These are phyloP conservation scores for Hypena proboscidalis DNA, from an alignment of 2,888 invertebrate species.

Conservation along the genomic window DNA sequence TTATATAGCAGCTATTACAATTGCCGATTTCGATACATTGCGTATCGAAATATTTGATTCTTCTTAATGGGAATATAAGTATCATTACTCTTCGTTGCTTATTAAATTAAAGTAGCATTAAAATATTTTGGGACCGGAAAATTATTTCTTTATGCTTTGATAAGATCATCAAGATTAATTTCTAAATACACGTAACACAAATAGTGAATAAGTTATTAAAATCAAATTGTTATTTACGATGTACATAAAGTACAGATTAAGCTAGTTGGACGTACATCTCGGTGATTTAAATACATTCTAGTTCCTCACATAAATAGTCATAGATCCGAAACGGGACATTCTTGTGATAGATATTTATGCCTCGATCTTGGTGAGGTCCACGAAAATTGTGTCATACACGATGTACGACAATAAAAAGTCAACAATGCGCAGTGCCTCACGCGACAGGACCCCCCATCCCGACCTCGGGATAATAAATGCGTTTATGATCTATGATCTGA, in stretches of 20 bases:
- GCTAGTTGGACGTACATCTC: conserved; percentile 55
- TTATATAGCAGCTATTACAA: no score
- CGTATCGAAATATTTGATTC: conserved; percentile 2
- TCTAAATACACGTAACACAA: conserved; percentile 57
- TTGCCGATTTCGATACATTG: no score
- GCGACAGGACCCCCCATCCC: conserved; percentile 77
- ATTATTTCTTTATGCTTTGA: conserved; percentile 52
- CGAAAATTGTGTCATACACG: conserved; percentile 76
- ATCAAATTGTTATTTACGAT: conserved; percentile 80
- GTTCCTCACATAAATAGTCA: conserved; percentile 63
- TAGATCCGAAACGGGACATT: conserved; percentile 66
- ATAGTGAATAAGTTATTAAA: conserved; percentile 80
- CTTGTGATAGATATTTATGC: conserved; percentile 72
- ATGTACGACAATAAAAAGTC: conserved; percentile 76
- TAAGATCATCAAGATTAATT: conserved; percentile 69
- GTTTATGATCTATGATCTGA: conserved; percentile 85
- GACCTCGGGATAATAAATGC: conserved; percentile 72
- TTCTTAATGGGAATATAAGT: conserved; percentile 17
- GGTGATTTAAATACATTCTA: conserved; percentile 75
- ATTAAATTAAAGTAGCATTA: conserved; percentile 26
- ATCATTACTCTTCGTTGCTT: conserved; percentile 12
- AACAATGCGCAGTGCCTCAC: conserved; percentile 69
- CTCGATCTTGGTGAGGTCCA: conserved; percentile 62
- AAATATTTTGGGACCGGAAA: conserved; percentile 55
- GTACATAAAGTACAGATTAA: conserved; percentile 80